Base-by-base conservation (phyloP, 2,888 invertebrate genomes). In the Drosophila nr. perissopoda region DNA sequence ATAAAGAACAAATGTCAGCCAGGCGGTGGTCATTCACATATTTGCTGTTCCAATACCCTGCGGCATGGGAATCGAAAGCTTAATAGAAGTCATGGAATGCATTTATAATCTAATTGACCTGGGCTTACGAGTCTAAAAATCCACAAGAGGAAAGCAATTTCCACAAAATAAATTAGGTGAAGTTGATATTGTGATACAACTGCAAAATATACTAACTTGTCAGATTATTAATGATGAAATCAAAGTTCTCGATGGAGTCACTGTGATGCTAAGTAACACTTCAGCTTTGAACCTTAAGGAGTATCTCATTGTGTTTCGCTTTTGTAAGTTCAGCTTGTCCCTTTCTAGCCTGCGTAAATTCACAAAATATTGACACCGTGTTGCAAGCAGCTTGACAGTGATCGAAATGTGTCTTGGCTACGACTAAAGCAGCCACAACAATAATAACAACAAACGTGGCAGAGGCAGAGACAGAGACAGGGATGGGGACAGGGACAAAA, bases 341-440 rank as follows among this genome's bases (percentile, higher is more conserved):
- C 45, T 65, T 77, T 71, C 27, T 63, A 74, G 90, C 80, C 91
- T 91, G 92, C 91, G 91, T 91, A 91, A 92, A 91, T 91, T 86
- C 91, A 85, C 89, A 87, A 91, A 91, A 90, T 91, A 91, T 91
- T 91, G 92, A 91, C 91, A 91, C 82, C 83, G 88, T 82, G 81
- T 76, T 83, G 80, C 80, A 76, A 69, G 77, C 78, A 69, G 74
- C 82, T 82, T 90, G 91, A 91, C 92, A 92, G 90, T 91, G 91
- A 92, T 92, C 92, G 91, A 91, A 91, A 92, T 91, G 91, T 91
- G 92, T 91, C 91, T 87, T 89, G 73, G 74, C 82, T 58, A 53
- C 69, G 70, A 60, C 60, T 49, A 69, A 74, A 62, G 57, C 76
- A 78, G 69, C 78, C 78, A 73, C 78, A 73, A n/a, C 51, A 40